Percentiles rank a stretch among this genome's conserved stretches.
Conservation (phyloP, 1,140 invertebrate genomes). For the Cyphomyrmex costatus region DNA sequence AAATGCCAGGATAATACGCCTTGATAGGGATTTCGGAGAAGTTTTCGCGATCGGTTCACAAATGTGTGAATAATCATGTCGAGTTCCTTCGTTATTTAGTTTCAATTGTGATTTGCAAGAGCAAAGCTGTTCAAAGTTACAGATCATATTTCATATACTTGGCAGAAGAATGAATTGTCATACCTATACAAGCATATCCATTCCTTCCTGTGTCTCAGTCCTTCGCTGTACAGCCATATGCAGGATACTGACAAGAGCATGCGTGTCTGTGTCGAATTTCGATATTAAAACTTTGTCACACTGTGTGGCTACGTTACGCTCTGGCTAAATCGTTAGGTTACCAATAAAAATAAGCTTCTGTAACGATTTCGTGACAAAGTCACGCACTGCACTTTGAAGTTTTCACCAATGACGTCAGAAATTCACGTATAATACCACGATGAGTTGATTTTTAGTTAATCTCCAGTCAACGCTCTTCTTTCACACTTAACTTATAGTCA, state of each 20-base stretch:
- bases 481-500: slow-evolving; percentile 29
- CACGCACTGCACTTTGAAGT: slow-evolving; percentile 61
- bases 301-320: slow-evolving; percentile 31
- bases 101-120: neutral
- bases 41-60: neutral
- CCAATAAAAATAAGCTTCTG: slow-evolving; percentile 69
- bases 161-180: slow-evolving; percentile 52
- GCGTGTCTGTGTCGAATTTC: slow-evolving; percentile 43
- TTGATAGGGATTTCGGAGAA: slow-evolving; percentile 2
- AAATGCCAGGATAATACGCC: neutral
- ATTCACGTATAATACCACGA: slow-evolving; percentile 19
- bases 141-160: slow-evolving; percentile 36
- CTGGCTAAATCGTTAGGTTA: slow-evolving; percentile 43
- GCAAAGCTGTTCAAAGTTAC: neutral
- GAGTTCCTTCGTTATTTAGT: neutral
- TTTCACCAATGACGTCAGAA: slow-evolving; percentile 41
- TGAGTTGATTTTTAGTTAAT: slow-evolving; percentile 24
- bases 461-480: neutral
- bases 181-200: slow-evolving; percentile 63
- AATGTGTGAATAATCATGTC: slow-evolving; percentile 23
- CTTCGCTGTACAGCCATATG: slow-evolving; percentile 47
- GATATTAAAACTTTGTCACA: slow-evolving; percentile 64
- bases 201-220: slow-evolving; percentile 19
- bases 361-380: slow-evolving; percentile 46
- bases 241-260: slow-evolving; percentile 27